phyloP scores from a whole-genome alignment of 2,113 vertebrate species.

The Pterocles gutturalis region DNA sequence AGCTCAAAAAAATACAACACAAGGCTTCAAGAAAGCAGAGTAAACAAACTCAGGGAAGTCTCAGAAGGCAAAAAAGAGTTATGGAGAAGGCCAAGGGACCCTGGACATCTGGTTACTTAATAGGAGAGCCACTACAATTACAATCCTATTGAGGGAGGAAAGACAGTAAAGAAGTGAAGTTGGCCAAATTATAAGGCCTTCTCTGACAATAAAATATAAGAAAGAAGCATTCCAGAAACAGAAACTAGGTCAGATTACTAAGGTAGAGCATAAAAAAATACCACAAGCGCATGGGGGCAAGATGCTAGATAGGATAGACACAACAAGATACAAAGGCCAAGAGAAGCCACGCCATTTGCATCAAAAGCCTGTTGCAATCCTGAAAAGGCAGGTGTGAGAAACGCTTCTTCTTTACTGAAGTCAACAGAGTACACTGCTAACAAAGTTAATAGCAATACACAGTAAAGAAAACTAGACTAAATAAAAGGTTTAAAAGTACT shows the following conservation, averaged over 20 bases:
- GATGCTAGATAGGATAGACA: neutral
- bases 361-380: neutral
- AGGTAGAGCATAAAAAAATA: neutral
- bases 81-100: neutral
- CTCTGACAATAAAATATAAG: neutral
- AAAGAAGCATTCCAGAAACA: neutral
- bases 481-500: neutral
- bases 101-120: neutral
- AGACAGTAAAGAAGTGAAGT: neutral
- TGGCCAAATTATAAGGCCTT: neutral
- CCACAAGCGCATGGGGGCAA: neutral
- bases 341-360: neutral
- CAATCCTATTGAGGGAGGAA: neutral
- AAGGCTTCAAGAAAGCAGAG: neutral
- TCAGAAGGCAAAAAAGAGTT: neutral
- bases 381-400: neutral
- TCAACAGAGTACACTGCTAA: neutral
- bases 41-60: neutral
- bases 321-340: neutral
- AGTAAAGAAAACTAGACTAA: neutral
- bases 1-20: neutral
- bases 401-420: neutral
- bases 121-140: neutral
- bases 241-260: neutral
- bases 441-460: neutral